Base-by-base conservation (phyloP, 1,140 invertebrate genomes). In the Drosophila bipectinata region DNA sequence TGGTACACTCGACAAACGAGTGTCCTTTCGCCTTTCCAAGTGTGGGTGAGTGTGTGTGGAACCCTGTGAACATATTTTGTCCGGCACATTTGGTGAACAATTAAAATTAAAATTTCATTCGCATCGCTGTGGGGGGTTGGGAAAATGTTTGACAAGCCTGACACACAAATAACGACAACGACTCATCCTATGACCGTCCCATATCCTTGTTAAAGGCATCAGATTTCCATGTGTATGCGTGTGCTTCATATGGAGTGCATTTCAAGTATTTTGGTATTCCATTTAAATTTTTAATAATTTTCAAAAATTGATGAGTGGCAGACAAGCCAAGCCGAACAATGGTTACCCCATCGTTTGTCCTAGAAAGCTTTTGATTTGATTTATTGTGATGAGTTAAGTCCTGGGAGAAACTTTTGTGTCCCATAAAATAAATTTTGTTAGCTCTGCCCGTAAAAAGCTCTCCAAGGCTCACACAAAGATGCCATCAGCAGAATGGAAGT, bases 281-380 rank as follows among this genome's bases (percentile, higher is more conserved):
- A 89, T 89, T 88, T 88, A 88, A 88, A 88, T 88, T 88, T 88
- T 88, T 88, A 88, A 88, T 88, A 83, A 79, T 79, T 87, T 88
- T 75, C 76, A 77, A 79, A 83, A 88, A 88, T 88, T 88, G 83
- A 89, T 83, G 84, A 89, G 73, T 78, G 80, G 77, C 73, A 74
- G 76, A 69, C 63, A 74, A 58, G 52, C 49, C 28, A 45, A 45
- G 30, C 41, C 54, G 39, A 76, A 68, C 37, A 76, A 66, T 63
- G 51, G 34, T 52, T 12, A 8, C 52, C 26, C 21, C 28, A 15
- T 15, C 44, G 28, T 37, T 55, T 32, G 34, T 52, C 49, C 44
- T 48, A 30, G 45, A 56, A 72, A 68, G 56, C 55, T 75, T 87
- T 73, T 67, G 60, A 79, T 83, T 83, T 83, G 79, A 88, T 83